Evolutionary conservation across 1,140 invertebrate genomes (phyloP).

Genomic region (Microplitis demolitor): DNA sequence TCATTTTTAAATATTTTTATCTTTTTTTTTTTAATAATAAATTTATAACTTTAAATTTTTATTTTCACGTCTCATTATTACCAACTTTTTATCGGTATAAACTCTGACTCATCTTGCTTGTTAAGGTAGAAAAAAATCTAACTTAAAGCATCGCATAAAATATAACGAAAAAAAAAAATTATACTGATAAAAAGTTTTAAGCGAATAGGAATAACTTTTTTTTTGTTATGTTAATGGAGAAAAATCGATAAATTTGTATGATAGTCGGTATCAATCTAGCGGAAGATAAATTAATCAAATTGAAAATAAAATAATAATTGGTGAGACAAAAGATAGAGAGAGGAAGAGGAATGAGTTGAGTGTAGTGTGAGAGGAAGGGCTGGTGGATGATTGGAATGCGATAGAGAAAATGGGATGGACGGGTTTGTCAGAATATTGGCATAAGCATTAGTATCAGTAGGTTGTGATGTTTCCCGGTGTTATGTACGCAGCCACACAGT

Average conservation of each 20-base stretch:
- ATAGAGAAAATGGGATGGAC: conserved; percentile 13
- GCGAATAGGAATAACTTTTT: too few relatives aligned
- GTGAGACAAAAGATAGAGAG: neutral
- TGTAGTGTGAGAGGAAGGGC: neutral
- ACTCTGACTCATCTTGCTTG: too few relatives aligned
- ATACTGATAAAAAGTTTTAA: too few relatives aligned
- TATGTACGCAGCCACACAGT: conserved; percentile 14
- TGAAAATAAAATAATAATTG: conserved; percentile 11
- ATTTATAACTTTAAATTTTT: neutral
- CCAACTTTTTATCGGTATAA: too few relatives aligned
- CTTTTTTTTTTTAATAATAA: neutral
- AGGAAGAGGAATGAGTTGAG: neutral
- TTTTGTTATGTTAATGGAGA: too few relatives aligned
- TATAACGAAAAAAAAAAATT: too few relatives aligned
- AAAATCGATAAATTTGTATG: too few relatives aligned
- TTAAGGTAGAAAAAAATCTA: too few relatives aligned
- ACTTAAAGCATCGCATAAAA: too few relatives aligned
- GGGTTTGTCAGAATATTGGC: conserved; percentile 41
- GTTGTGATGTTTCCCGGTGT: conserved; percentile 18
- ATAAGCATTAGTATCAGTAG: conserved; percentile 47
- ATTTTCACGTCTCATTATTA: too few relatives aligned
- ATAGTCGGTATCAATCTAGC: neutral
- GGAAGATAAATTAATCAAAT: neutral
- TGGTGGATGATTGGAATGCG: conserved; percentile 25
- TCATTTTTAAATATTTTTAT: neutral